Base-by-base conservation (phyloP, 2,113 vertebrate genomes). In the Burhinus oedicnemus region DNA sequence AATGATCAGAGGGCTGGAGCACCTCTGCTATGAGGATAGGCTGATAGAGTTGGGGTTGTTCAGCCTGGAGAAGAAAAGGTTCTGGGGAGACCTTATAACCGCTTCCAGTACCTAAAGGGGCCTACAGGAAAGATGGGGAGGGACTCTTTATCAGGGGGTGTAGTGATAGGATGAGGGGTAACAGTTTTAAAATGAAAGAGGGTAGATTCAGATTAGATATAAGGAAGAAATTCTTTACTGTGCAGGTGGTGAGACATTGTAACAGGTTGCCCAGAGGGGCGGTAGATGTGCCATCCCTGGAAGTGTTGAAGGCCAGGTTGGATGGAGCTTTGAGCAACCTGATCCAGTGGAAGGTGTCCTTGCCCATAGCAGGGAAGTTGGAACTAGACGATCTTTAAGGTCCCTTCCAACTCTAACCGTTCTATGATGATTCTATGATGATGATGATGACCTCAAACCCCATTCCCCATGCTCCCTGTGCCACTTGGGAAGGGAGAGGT, bases 381-480 rank as follows among this genome's bases (percentile, higher is more conserved):
- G 38, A 64, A 40, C 61, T 40, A 4, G 8, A 40, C 29, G 17
- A 64, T 40, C 36, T 64, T 12, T 64, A 40, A 40, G 26, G 26
- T 19, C 11, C 11, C 38, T 64, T 64, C 38, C 16, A 64, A 40
- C 38, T 8, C 26, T 8, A 40, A 40, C 38, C 26, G 20, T 64
- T 29, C 62, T 29, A 20, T 64, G 19, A 64, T 29, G 38, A 40
- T 27, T 19, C 9, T 8, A 27, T 52, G 19, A 36, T 61, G 15
- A 38, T 38, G 60, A 36, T 36, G 23, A 42, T 49, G 8, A 55
- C 22, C 1, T 0, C 52, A 68, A 12, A 1, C 5, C 4, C 7
- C 23, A 20, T 44, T 82, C 12, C 32, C 8, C 3, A 5, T 26
- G 11, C 2, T 38, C 11, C 15, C 22, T 61, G 10, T 76, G 23